Conservation (phyloP, 2,888 invertebrate genomes). For the Sclerodermus sp. region DNA sequence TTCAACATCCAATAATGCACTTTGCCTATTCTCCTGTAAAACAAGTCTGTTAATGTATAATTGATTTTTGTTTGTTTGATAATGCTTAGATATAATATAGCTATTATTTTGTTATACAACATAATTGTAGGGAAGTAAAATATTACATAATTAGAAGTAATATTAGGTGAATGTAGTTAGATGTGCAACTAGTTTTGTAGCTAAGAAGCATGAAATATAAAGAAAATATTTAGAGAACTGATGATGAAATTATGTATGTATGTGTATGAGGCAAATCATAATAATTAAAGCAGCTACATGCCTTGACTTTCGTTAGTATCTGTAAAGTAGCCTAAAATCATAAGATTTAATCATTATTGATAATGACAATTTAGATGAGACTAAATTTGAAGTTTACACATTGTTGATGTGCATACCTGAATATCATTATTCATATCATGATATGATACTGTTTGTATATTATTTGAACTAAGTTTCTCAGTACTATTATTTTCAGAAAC, state of each 20-base stretch:
- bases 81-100: no score
- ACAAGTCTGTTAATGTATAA: conserved; percentile 26
- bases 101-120: no score
- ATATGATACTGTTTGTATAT: conserved; percentile 27
- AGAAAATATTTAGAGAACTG: conserved; percentile 1
- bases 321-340: conserved; percentile 64
- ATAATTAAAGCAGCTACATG: conserved; percentile 60
- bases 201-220: background rate
- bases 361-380: conserved; percentile 6
- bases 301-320: conserved; percentile 65
- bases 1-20: conserved; percentile 64
- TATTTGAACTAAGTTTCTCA: conserved; percentile 28
- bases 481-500: conserved; percentile 48
- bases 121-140: background rate
- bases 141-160: background rate
- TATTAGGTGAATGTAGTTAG: background rate
- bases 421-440: conserved; percentile 45
- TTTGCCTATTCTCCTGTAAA: conserved; percentile 61
- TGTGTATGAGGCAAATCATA: conserved; percentile 33
- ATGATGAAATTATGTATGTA: conserved; percentile 31
- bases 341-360: conserved; percentile 45
- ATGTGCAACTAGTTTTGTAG: background rate
- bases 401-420: conserved; percentile 41
- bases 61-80: no score
- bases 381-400: background rate